Evolutionary conservation across 2,888 invertebrate genomes (phyloP).

Genomic region (Omphaloscelis lunosa): DNA sequence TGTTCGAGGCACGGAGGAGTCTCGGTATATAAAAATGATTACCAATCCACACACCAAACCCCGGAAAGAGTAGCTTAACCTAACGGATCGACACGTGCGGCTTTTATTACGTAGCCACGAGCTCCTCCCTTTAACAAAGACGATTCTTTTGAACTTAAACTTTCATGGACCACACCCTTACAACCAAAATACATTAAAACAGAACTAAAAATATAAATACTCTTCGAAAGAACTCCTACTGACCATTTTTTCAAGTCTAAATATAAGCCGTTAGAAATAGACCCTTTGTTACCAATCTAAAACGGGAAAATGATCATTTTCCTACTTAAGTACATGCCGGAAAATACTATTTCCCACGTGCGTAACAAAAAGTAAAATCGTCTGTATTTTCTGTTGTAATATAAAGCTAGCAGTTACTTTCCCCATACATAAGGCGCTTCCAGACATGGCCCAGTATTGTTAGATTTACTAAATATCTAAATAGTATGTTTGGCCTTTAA

Average conservation of each 20-base stretch:
- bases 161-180: not conserved
- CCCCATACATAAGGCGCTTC: not conserved
- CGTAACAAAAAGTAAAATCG: not conserved
- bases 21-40: no score
- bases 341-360: not conserved
- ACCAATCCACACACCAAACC: no score
- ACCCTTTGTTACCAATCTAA: not conserved
- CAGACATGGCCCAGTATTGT: no score
- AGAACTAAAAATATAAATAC: constrained; percentile 1
- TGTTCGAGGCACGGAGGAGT: no score
- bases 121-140: not conserved
- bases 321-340: not conserved
- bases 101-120: no score
- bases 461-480: no score
- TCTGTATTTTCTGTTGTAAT: not conserved
- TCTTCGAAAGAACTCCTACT: constrained; percentile 2
- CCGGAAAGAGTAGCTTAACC: no score
- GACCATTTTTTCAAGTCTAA: constrained; percentile 1
- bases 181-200: not conserved
- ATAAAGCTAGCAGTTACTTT: not conserved
- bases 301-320: constrained; percentile 3
- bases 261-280: constrained; percentile 22
- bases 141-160: no score
- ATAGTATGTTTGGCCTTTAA: no score
- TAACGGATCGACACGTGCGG: no score